phyloP scores from a whole-genome alignment of 2,797 vertebrate species.

The Psittacula derbiana region DNA sequence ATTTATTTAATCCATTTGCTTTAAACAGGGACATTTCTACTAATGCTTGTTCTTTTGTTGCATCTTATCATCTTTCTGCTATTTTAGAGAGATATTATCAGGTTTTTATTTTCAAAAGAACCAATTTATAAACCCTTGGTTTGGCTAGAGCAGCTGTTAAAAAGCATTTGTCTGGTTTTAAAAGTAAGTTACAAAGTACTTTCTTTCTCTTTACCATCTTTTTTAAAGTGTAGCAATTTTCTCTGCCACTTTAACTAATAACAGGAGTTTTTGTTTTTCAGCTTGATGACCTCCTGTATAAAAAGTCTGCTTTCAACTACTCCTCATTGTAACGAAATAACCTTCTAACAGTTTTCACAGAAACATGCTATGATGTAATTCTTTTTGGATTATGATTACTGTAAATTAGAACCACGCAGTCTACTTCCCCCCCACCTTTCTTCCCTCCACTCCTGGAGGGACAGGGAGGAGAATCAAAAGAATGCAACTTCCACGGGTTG shows the following conservation, averaged over 20 bases:
- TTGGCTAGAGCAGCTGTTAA: not conserved
- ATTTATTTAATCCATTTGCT: not conserved
- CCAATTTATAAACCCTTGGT: not conserved
- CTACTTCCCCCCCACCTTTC: no score
- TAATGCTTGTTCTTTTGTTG: not conserved
- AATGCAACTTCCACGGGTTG: no score
- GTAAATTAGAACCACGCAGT: no score
- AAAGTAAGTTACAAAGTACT: not conserved
- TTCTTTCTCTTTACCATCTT: not conserved
- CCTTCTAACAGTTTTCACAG: not conserved
- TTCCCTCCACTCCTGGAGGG: no score
- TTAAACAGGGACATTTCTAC: not conserved
- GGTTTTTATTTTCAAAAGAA: not conserved
- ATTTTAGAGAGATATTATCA: not conserved
- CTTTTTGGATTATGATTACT: not conserved
- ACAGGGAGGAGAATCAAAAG: no score
- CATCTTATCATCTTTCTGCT: not conserved
- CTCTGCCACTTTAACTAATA: not conserved
- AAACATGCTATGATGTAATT: not conserved
- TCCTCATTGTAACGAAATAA: not conserved
- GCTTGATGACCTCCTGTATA: not conserved
- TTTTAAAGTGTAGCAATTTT: not conserved
- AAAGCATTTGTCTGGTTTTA: not conserved
- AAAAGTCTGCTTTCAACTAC: not conserved
- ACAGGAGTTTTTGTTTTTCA: not conserved